These are phyloP conservation scores for Nemoura dubitans DNA, from an alignment of 2,888 invertebrate genomes.

Conservation along the genomic window DNA sequence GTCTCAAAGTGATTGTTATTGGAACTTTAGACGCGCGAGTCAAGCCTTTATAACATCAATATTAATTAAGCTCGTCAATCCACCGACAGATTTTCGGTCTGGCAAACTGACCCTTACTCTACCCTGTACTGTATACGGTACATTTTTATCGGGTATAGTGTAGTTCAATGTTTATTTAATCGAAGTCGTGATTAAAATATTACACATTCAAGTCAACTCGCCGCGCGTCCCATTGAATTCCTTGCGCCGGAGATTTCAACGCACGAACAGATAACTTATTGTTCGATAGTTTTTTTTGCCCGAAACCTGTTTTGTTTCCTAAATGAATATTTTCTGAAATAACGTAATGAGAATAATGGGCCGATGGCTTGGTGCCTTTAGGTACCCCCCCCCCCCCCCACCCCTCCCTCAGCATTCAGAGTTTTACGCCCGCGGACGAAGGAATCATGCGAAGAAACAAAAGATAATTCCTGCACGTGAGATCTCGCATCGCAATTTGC, in stretches of 20 bases:
- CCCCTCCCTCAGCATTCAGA: background rate
- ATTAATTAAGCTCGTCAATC: background rate
- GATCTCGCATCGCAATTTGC: background rate
- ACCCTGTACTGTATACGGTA: background rate
- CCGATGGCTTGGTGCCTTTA: background rate
- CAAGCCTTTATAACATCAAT: background rate
- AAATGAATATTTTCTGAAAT: constrained; percentile 22
- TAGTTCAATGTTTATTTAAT: background rate
- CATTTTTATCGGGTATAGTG: background rate
- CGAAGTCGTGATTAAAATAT: constrained; percentile 5
- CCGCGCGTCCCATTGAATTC: background rate
- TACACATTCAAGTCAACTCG: background rate
- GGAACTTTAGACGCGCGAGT: background rate
- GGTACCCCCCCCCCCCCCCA: background rate
- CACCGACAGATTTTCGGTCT: background rate
- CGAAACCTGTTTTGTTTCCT: background rate
- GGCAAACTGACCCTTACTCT: background rate
- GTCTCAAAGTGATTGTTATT: background rate
- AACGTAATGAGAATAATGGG: constrained; percentile 36
- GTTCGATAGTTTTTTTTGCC: background rate
- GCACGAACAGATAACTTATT: constrained; percentile 8
- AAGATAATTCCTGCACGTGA: background rate
- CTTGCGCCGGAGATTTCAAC: background rate
- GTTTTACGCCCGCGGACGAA: background rate
- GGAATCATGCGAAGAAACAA: background rate